Evolutionary conservation across 2,113 vertebrate species (phyloP), one percentile per base, ranked within the genome.

Genomic region (Silurus glanis): DNA sequence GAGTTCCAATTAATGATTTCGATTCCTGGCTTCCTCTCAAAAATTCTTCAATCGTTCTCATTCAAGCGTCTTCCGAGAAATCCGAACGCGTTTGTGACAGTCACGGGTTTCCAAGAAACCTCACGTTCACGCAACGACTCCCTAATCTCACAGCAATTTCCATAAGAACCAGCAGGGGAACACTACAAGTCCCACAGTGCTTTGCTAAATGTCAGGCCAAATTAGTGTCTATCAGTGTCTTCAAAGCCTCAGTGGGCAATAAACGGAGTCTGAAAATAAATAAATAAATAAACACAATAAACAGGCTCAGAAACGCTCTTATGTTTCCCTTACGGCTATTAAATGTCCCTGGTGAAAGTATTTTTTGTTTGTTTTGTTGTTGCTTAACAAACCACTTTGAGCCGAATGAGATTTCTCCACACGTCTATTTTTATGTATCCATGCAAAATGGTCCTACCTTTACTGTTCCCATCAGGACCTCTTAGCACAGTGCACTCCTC

Each of bases 401-500:
- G 64, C 66, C 9, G 58, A 86, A 86, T 82, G 76, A 75, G 80
- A 82, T 28, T 66, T 45, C 75, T 78, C 51, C 2, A 13, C 59
- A 83, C 86, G 78, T 55, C 81, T 67, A 82, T 83, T 69, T 83
- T 87, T 83, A 83, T 86, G 76, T 53, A 83, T 84, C 80, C 64
- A 37, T 66, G 85, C 17, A 86, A 72, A 37, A 21, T 45, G 55
- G 89, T 87, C 91, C 89, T 93, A 99, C 98, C 98, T 98, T 99
- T 99, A 96, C 98, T 99, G 95, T 98, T 99, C 84, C 98, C 98
- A 9, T 99, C 98, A 0, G 97, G 97, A 83, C 98, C 98, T 88
- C 98, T 95, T 90, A 99, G 94, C 93, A 99, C 98, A 0, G 98
- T 99, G 94, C 98, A 99, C 92, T 99, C 98, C 85, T 99, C 98